Percentiles rank a stretch among this genome's conserved stretches.
phyloP scores from a whole-genome alignment of 2,113 vertebrate species.

The Microtus richardsoni region DNA sequence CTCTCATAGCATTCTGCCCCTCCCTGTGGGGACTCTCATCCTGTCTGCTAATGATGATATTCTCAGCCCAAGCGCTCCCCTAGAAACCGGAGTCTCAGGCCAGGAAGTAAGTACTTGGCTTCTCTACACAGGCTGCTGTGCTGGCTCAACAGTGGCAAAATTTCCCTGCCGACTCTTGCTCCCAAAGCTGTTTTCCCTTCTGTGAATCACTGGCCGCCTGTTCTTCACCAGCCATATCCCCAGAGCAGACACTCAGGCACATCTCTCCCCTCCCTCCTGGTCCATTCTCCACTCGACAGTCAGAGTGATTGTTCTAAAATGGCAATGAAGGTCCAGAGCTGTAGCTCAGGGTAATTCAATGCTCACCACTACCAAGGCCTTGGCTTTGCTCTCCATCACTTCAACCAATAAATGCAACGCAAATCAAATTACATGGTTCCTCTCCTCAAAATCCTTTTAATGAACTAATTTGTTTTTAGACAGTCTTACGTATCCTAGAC shows the following conservation, averaged over 20 bases:
- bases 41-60: background rate
- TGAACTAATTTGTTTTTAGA: background rate
- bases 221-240: background rate
- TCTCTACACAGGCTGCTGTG: background rate
- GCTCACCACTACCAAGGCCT: background rate
- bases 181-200: background rate
- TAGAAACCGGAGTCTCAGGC: background rate
- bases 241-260: background rate
- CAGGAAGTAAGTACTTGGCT: background rate
- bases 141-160: background rate
- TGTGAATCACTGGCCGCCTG: background rate
- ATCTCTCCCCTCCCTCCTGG: background rate
- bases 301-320: background rate
- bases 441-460: background rate
- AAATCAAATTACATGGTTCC: background rate
- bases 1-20: background rate
- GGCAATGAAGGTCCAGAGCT: background rate
- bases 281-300: background rate
- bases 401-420: background rate
- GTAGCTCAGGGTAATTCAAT: background rate
- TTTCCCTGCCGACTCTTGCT: background rate
- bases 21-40: background rate
- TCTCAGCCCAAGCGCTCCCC: background rate
- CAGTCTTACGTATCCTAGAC: background rate
- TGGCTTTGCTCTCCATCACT: background rate